phyloP scores from a whole-genome alignment of 2,888 invertebrate species.

The Cancer borealis region DNA sequence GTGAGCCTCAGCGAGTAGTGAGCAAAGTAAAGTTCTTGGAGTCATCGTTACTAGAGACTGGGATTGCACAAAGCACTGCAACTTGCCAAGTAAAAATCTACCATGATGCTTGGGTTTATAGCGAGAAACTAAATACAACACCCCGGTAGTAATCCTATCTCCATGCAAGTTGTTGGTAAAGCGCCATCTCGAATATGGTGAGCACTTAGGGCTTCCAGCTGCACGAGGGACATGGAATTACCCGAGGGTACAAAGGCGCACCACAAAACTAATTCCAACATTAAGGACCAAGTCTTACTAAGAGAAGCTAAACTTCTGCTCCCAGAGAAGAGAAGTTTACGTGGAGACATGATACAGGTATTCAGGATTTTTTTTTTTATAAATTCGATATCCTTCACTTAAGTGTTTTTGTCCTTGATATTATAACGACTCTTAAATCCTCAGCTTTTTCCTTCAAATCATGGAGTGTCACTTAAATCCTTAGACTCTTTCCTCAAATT shows the following conservation, averaged over 20 bases:
- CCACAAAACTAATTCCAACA: slow-evolving; percentile 6
- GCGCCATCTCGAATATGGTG: slow-evolving; percentile 13
- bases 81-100: not conserved
- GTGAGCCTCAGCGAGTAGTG: not conserved
- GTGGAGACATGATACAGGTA: not conserved
- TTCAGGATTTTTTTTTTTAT: slow-evolving; percentile 17
- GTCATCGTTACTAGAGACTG: not conserved
- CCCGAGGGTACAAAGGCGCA: not conserved
- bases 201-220: not conserved
- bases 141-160: not conserved
- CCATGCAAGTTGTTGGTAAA: slow-evolving; percentile 6
- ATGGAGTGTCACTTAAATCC: not conserved
- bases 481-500: not conserved
- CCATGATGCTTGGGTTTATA: not conserved
- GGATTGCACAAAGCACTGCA: slow-evolving; percentile 17
- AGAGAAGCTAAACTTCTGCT: not conserved
- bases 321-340: not conserved
- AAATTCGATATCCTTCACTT: not conserved
- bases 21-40: slow-evolving; percentile 2
- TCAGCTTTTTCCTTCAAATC: not conserved
- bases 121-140: not conserved
- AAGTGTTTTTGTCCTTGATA: not conserved
- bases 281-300: slow-evolving; percentile 12
- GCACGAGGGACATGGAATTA: not conserved
- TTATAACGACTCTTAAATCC: not conserved